Conservation (phyloP, 2,888 invertebrate species). For the Apodemia zela region DNA sequence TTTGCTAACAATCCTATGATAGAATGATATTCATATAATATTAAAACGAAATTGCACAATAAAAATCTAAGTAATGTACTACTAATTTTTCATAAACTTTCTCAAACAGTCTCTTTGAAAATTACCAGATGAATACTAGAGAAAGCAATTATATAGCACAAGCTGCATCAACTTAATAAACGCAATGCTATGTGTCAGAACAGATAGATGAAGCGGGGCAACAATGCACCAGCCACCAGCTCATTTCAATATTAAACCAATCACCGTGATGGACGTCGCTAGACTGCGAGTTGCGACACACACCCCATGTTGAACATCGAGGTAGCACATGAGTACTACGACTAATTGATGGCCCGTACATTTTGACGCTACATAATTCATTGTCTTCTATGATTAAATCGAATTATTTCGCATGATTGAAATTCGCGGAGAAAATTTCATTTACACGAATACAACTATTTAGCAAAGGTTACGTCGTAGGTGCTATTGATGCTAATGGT, state of each 20-base stretch:
- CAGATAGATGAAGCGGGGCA: conserved; percentile 17
- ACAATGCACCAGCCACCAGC: conserved; percentile 22
- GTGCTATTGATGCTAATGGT: no score
- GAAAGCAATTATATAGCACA: neutral
- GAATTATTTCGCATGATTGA: conserved; percentile 4
- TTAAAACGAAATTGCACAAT: no score
- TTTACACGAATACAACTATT: neutral
- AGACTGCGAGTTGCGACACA: conserved; percentile 15
- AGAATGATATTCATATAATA: no score
- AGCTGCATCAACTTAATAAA: conserved; percentile 10
- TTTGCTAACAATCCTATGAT: no score
- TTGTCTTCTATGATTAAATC: conserved; percentile 26
- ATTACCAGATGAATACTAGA: neutral
- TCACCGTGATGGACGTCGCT: conserved; percentile 54
- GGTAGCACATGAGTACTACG: conserved; percentile 29
- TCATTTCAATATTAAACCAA: conserved; percentile 54
- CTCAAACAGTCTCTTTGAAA: no score
- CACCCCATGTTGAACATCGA: conserved; percentile 19
- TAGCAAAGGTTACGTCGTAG: no score
- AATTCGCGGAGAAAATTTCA: neutral
- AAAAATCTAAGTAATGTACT: no score
- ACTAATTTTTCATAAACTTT: no score
- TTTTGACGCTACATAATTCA: conserved; percentile 45
- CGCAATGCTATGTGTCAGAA: neutral
- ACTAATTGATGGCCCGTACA: conserved; percentile 55